Conservation (phyloP, 2,113 vertebrate genomes). For the Sorex araneus region DNA sequence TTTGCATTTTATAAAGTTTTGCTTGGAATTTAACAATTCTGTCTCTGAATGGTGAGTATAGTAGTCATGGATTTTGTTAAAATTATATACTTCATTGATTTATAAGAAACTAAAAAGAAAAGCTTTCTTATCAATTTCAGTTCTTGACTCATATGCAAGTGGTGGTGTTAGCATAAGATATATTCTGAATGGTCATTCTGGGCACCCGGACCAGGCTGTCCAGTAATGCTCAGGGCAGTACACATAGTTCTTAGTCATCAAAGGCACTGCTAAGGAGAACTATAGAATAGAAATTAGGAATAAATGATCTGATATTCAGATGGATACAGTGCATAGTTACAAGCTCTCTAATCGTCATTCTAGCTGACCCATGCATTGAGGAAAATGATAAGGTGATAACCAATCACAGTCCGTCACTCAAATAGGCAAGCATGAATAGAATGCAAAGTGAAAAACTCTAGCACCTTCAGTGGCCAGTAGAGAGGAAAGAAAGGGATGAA, state of each 20-base stretch:
- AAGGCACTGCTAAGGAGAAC: neutral
- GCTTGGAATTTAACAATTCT: too few species aligned
- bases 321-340: neutral
- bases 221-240: too few species aligned
- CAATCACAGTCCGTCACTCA: neutral
- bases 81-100: too few species aligned
- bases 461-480: too few species aligned
- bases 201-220: too few species aligned
- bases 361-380: neutral
- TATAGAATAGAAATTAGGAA: neutral
- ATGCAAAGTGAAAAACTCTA: neutral
- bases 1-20: too few species aligned
- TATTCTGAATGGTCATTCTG: too few species aligned
- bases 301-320: neutral
- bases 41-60: neutral
- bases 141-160: neutral
- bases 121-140: neutral
- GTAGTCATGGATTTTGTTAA: neutral
- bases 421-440: neutral
- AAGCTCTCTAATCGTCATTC: neutral
- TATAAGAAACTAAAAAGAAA: constrained; percentile 10
- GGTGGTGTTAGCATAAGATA: too few species aligned
- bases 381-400: neutral
- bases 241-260: neutral
- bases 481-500: too few species aligned